Percentiles rank a stretch among this genome's conserved stretches.
Evolutionary conservation across 2,888 invertebrate species (phyloP).

Genomic region (Diaphora mendica): DNA sequence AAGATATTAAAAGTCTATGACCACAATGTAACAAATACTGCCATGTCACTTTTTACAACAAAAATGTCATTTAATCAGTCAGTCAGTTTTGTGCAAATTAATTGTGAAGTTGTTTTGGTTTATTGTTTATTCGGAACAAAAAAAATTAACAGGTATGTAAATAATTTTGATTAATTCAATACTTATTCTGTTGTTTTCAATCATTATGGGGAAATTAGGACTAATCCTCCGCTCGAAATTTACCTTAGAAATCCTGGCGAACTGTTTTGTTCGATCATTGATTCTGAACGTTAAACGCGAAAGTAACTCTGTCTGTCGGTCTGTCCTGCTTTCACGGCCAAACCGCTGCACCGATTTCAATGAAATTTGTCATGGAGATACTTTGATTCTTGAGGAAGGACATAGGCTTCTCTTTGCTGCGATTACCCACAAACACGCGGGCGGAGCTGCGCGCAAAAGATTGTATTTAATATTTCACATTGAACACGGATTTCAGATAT

Average conservation of each 20-base stretch:
- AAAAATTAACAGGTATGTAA: slow-evolving; percentile 30
- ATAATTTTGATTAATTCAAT: background rate
- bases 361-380: too few species aligned
- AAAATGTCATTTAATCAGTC: slow-evolving; percentile 52
- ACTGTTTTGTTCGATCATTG: too few species aligned
- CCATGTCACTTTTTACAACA: slow-evolving; percentile 11
- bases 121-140: slow-evolving; percentile 23
- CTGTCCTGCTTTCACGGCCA: too few species aligned
- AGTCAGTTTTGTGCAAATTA: slow-evolving; percentile 49
- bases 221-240: background rate
- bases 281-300: too few species aligned
- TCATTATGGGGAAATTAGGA: background rate
- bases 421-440: too few species aligned
- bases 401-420: too few species aligned
- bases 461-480: too few species aligned
- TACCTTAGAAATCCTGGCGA: background rate
- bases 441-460: too few species aligned
- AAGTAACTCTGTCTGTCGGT: too few species aligned
- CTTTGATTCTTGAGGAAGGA: too few species aligned
- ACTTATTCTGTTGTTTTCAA: background rate
- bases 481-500: too few species aligned
- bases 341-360: too few species aligned
- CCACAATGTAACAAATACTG: background rate
- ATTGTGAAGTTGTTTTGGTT: slow-evolving; percentile 42
- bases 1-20: background rate